Conservation (phyloP, 2,888 invertebrate genomes). For the Sarcophaga variegata region DNA sequence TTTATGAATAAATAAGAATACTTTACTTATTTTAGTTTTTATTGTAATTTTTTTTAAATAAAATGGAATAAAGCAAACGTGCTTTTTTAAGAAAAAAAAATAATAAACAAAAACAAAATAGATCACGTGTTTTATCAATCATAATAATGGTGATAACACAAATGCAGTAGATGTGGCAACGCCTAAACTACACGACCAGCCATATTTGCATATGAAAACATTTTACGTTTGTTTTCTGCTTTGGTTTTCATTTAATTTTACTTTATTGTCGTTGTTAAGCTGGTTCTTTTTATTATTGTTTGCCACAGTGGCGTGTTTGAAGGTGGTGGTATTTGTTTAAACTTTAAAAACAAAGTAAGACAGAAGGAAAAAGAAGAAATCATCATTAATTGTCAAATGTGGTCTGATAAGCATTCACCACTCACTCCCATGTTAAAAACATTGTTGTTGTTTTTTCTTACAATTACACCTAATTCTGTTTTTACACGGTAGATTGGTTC, state of each 20-base stretch:
- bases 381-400: too few relatives aligned
- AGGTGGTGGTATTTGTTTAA: too few relatives aligned
- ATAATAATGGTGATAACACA: not conserved
- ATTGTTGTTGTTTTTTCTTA: too few relatives aligned
- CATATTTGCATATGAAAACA: too few relatives aligned
- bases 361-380: too few relatives aligned
- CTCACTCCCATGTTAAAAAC: too few relatives aligned
- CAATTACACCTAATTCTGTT: too few relatives aligned
- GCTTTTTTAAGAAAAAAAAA: not conserved
- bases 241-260: conserved; percentile 1
- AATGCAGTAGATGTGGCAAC: not conserved
- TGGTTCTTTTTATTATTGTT: not conserved
- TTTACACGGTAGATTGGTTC: too few relatives aligned
- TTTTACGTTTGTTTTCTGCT: too few relatives aligned
- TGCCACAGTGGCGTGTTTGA: too few relatives aligned
- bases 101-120: not conserved
- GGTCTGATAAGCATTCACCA: too few relatives aligned
- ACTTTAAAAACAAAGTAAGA: too few relatives aligned
- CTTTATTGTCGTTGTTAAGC: not conserved
- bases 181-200: not conserved
- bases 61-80: conserved; percentile 1
- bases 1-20: not conserved
- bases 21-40: not conserved
- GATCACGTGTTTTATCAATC: conserved; percentile 38
- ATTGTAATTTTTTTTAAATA: not conserved